Evolutionary conservation across 2,888 invertebrate species (phyloP).

Genomic region (Drosophila neoperkinsi): DNA sequence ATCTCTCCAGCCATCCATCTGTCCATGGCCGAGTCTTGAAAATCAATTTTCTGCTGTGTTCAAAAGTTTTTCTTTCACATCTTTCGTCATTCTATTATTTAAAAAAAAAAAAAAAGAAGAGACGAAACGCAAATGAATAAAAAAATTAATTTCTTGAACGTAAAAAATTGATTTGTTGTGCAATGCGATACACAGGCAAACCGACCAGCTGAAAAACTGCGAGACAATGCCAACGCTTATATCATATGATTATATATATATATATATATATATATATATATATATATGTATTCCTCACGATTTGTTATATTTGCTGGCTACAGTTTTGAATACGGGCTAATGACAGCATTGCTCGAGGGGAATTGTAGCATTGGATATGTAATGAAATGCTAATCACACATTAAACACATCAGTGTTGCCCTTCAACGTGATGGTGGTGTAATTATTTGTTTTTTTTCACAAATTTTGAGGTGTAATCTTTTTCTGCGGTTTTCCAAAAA

Average conservation of each 20-base stretch:
- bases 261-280: background rate
- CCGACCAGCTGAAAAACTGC: slow-evolving; percentile 6
- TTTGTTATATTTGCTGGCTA: slow-evolving; percentile 29
- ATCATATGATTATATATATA: slow-evolving; percentile 1
- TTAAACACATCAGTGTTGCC: background rate
- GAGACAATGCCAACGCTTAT: slow-evolving; percentile 42
- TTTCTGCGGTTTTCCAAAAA: background rate
- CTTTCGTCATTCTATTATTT: slow-evolving; percentile 56
- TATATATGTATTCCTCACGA: slow-evolving; percentile 4
- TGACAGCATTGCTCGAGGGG: slow-evolving; percentile 12
- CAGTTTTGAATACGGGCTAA: slow-evolving; percentile 31
- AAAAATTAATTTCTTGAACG: slow-evolving; percentile 48
- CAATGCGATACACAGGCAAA: slow-evolving; percentile 35
- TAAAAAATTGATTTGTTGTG: slow-evolving; percentile 65
- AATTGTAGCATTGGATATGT: slow-evolving; percentile 2
- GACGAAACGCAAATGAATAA: slow-evolving; percentile 26
- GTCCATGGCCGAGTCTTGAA: slow-evolving; percentile 40
- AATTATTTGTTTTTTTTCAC: background rate
- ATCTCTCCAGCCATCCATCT: slow-evolving; percentile 37
- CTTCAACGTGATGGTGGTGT: background rate
- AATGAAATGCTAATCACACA: slow-evolving; percentile 9
- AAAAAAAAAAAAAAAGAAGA: slow-evolving; percentile 12
- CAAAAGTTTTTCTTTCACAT: slow-evolving; percentile 53
- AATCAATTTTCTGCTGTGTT: slow-evolving; percentile 65
- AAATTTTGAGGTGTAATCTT: background rate